Conservation (phyloP, 2,113 vertebrate genomes). For the Phalacrocorax pelagicus region DNA sequence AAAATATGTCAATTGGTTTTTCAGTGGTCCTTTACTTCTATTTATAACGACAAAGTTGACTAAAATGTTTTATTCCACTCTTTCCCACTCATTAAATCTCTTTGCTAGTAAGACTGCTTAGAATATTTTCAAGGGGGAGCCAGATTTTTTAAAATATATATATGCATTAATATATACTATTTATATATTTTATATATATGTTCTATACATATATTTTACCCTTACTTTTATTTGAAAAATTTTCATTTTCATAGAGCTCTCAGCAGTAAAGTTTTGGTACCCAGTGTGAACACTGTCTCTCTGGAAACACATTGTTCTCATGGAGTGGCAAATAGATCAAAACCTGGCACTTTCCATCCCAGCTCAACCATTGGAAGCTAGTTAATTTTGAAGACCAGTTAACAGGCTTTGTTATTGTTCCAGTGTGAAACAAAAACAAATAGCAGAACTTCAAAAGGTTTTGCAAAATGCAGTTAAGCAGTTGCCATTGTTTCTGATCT, state of each 20-base stretch:
- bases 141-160: not conserved
- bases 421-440: not conserved
- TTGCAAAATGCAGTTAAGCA: not conserved
- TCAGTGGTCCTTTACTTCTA: not conserved
- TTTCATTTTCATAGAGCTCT: not conserved
- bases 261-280: not conserved
- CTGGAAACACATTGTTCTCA: not conserved
- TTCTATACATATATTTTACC: not conserved
- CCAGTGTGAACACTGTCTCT: not conserved
- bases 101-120: not conserved
- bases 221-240: not conserved
- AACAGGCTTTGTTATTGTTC: not conserved
- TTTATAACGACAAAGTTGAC: constrained; percentile 4
- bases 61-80: not conserved
- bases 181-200: too few species aligned
- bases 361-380: not conserved
- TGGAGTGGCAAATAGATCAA: not conserved
- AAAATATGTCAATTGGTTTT: not conserved
- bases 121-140: not conserved
- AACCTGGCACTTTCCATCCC: not conserved
- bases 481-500: not conserved
- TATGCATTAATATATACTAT: too few species aligned
- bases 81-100: not conserved
- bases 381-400: not conserved
- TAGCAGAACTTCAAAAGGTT: not conserved